phyloP scores from a whole-genome alignment of 2,888 invertebrate genomes.

The Abrostola tripartita region DNA sequence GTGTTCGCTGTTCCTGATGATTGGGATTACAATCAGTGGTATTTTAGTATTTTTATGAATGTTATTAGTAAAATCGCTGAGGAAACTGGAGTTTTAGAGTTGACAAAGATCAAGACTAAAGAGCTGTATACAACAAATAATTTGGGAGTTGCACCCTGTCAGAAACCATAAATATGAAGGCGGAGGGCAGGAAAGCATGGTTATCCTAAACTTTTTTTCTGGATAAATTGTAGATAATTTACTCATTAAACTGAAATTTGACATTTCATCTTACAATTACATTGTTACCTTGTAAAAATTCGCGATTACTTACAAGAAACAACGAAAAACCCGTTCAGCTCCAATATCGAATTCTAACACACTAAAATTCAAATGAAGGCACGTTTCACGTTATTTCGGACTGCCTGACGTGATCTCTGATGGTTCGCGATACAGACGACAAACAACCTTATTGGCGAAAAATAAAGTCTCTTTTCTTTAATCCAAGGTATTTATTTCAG shows the following conservation, averaged over 20 bases:
- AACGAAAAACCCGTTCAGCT: constrained; percentile 30
- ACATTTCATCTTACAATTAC: not conserved
- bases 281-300: constrained; percentile 19
- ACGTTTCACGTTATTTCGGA: constrained; percentile 60
- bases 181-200: too few relatives aligned
- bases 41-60: not conserved
- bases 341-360: constrained; percentile 56
- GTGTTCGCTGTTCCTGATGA: not conserved
- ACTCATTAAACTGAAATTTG: too few relatives aligned
- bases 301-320: constrained; percentile 33
- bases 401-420: constrained; percentile 48
- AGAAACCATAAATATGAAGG: too few relatives aligned
- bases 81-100: not conserved
- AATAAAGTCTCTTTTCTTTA: constrained; percentile 33
- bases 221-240: too few relatives aligned
- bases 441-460: constrained; percentile 15
- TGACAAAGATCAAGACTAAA: too few relatives aligned
- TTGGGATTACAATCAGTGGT: not conserved
- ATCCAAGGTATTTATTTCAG: constrained; percentile 43
- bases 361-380: constrained; percentile 62
- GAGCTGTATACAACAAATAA: too few relatives aligned
- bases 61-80: not conserved
- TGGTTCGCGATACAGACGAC: constrained; percentile 15
- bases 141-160: too few relatives aligned
- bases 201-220: too few relatives aligned